Evolutionary conservation across 2,797 vertebrate species (phyloP).

Genomic region (Manis crassicaudata): DNA sequence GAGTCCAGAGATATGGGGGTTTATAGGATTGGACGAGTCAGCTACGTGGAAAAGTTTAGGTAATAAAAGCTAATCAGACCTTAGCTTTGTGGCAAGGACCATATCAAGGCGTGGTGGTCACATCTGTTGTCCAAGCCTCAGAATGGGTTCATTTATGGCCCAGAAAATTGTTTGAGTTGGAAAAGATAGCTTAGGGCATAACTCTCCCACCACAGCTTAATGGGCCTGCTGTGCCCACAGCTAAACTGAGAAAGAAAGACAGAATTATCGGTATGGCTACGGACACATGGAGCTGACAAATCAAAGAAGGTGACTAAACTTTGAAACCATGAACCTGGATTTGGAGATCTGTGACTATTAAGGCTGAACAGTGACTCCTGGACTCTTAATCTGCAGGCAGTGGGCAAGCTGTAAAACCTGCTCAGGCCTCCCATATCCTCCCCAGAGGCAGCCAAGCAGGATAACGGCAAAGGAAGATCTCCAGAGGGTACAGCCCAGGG

Average conservation of each 20-base stretch:
- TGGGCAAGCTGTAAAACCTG: neutral
- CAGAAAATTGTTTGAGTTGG: constrained; percentile 15
- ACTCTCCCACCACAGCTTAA: neutral
- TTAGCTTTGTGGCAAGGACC: constrained; percentile 1
- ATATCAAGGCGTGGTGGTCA: neutral
- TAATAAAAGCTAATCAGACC: neutral
- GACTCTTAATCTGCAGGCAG: neutral
- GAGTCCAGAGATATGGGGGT: neutral
- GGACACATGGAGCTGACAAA: neutral
- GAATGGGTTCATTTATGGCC: neutral
- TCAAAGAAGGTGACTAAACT: neutral
- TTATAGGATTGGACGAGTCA: neutral
- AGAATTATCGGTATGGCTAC: neutral
- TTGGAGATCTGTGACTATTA: neutral
- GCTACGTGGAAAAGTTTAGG: neutral
- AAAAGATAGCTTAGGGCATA: neutral
- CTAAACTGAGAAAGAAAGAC: neutral
- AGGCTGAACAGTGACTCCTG: neutral
- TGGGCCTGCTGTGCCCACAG: neutral
- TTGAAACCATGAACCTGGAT: neutral
- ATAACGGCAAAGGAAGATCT: neutral
- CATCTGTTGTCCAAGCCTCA: neutral
- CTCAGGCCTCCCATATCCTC: neutral
- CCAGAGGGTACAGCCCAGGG: neutral
- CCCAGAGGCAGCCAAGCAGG: neutral